Base-by-base conservation (phyloP, 2,888 invertebrate genomes). In the Heliothis peltigera region DNA sequence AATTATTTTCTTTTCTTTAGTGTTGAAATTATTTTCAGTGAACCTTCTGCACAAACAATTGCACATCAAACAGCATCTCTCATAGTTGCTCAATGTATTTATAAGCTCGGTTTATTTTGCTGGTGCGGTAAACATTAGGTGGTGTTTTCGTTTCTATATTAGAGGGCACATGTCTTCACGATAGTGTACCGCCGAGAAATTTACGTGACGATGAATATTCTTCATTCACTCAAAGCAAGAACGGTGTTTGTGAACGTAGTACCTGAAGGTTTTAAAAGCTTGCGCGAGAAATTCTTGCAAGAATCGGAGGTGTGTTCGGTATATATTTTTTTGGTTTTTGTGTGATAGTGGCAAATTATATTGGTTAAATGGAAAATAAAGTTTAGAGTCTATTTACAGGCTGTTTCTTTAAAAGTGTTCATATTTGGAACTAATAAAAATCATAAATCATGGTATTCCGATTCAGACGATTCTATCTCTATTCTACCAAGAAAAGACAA, bases 71-170 rank as follows among this genome's bases (percentile, higher is more conserved):
- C 48, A 68, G 51, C 53, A 71, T 64, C 44, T 61, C 53, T 21
- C 57, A 49, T 55, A 67, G 55, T 64, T 68, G 47, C 44, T 62
- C 64, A 64, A 54, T 79, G 72, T 78, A 78, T 64, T 78, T 69
- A 66, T 62, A 75, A 79, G 75, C 64, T 57, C 6, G 56, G 69
- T 72, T 71, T 78, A 64, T 72, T 75, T 72, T 79, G 61, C 61
- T 43, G 18, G 43, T 7, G 39, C 7, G 42, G 72, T 63, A 77
- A 78, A 77, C 69, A 78, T 61, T 56, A 52, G 49, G 21, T 59
- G 32, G 49, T 78, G 76, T 77, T 78, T 63, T 75, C 64, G 17
- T 64, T 62, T 28, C 19, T 54, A 49, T 78, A 77, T 77, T 60
- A 64, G 61, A 64, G 57, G 51, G 21, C 57, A 68, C 63, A 69